These are phyloP conservation scores for Pelodiscus sinensis DNA, from an alignment of 2,113 vertebrate species.

Conservation along the genomic window DNA sequence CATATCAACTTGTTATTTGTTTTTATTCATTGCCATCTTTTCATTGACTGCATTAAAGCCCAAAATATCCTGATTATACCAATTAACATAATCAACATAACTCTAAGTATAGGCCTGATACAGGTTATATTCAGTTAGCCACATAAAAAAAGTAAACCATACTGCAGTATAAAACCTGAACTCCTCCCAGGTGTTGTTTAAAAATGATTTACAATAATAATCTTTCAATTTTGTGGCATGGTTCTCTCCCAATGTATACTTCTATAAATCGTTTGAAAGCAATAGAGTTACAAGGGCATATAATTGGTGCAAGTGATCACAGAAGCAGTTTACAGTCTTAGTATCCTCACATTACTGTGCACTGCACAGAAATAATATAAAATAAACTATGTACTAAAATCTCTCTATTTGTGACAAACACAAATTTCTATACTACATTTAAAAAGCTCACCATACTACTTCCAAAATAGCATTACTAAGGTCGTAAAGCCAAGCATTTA, in stretches of 20 bases:
- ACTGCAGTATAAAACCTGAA: conserved; percentile 25
- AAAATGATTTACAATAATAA: conserved; percentile 46
- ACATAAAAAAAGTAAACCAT: conserved; percentile 23
- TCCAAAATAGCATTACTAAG: fast-evolving
- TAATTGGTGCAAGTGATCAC: conserved; percentile 45
- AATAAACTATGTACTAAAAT: background rate
- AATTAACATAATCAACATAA: conserved; percentile 60
- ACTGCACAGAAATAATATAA: background rate
- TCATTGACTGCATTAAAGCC: conserved; percentile 45
- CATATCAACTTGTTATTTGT: background rate
- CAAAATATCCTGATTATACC: conserved; percentile 34
- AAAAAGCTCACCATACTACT: background rate
- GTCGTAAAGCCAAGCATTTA: background rate
- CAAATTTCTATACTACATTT: background rate
- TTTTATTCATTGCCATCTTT: conserved; percentile 37
- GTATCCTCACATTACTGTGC: background rate
- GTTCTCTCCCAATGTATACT: conserved; percentile 45
- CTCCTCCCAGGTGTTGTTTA: conserved; percentile 36
- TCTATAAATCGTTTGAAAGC: conserved; percentile 59
- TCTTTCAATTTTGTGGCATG: conserved; percentile 45
- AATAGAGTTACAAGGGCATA: conserved; percentile 42
- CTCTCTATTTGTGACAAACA: background rate
- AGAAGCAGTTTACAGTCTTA: background rate
- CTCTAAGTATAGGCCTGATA: conserved; percentile 46
- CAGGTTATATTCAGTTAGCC: conserved; percentile 26